Evolutionary conservation across 2,797 vertebrate species (phyloP).

Genomic region (Tokudaia tokunoshimensis): DNA sequence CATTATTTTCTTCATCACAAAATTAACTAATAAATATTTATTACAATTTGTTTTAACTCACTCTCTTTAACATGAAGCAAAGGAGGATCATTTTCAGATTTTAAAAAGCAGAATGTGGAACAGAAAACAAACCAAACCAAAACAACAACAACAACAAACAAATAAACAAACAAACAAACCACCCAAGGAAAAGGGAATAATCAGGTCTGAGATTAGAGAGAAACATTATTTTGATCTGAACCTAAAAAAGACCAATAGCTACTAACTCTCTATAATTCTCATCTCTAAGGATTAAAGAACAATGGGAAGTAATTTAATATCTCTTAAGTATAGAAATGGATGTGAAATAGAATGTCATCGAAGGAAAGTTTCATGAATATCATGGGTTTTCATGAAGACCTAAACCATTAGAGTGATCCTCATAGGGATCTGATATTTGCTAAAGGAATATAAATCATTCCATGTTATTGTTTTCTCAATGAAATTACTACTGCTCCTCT

Average conservation of each 20-base stretch:
- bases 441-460: constrained; percentile 53
- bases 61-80: background rate
- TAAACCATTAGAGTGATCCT: constrained; percentile 58
- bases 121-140: background rate
- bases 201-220: background rate
- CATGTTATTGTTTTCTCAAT: constrained; percentile 33
- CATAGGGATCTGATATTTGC: background rate
- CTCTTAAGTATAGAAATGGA: constrained; percentile 3
- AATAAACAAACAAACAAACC: background rate
- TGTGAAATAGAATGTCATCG: background rate
- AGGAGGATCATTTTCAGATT: background rate
- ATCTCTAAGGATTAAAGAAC: background rate
- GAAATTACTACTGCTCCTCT: constrained; percentile 42
- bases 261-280: background rate
- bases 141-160: no score
- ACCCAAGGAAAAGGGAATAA: background rate
- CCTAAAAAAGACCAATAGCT: constrained; percentile 25
- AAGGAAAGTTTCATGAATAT: constrained; percentile 61
- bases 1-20: background rate
- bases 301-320: constrained; percentile 27
- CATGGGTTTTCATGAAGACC: constrained; percentile 1
- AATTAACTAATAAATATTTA: background rate
- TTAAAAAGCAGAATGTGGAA: background rate
- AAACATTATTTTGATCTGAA: constrained; percentile 24
- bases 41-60: background rate